Base-by-base conservation (phyloP, 2,113 vertebrate genomes). In the Parus major region DNA sequence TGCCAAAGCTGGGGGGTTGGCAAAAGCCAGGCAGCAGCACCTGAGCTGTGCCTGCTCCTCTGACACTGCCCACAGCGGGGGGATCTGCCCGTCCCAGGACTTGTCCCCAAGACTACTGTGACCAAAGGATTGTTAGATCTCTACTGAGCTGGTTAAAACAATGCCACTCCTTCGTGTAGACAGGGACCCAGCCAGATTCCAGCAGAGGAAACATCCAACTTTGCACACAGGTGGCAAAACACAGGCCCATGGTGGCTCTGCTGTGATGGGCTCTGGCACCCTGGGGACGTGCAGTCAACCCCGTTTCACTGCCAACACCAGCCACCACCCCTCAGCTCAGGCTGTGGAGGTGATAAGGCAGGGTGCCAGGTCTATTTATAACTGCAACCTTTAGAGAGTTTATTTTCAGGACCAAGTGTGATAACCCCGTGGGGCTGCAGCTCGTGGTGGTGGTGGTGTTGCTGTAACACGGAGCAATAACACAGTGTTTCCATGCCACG, bases 321-420 rank as follows among this genome's bases (percentile, higher is more conserved):
- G 47, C 49, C 53, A 29, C 13, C 64, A n/a, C 12, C n/a, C 41
- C 79, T 75, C 63, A 71, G 31, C 64, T 86, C n/a, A 65, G 80
- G 64, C 71, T 66, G 7, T 7, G 33, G 31, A 63, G 33, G 36
- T 68, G 90, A 94, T 86, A 93, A 93, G 44, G 41, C 42, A 57
- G 72, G 12, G 60, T 49, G 80, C 56, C 46, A 56, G 19, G 2
- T 72, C 82, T 96, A 92, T 95, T 92, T 93, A 88, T 88, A 88
- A 41, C 29, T 49, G 23, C 82, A 86, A 65, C 85, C 72, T 96
- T 92, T 86, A 72, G 29, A 88, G 31, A 27, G 29, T 53, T 91
- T 86, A 64, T 95, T 94, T 90, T 90, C 82, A 71, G 72, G 41
- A 25, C 35, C 42, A n/a, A 39, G 39, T 39, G 4, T 3, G 81